phyloP scores from a whole-genome alignment of 2,113 vertebrate species.

The Petrocephalus zakoni region DNA sequence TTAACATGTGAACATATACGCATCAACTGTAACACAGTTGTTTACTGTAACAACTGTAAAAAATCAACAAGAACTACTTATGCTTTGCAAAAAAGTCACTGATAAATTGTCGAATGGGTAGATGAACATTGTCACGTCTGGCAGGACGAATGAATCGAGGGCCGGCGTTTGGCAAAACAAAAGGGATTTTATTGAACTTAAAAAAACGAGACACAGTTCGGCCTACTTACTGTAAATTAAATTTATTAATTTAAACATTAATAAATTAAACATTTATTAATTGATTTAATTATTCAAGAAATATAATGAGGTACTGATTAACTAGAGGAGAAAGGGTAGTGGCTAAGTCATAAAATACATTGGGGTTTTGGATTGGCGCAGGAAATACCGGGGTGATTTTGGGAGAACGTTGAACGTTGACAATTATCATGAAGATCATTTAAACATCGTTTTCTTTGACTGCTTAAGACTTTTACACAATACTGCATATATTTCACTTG shows the following conservation, averaged over 20 bases:
- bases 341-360: neutral
- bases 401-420: neutral
- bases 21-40: neutral
- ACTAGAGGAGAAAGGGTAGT: neutral
- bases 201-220: too few species aligned
- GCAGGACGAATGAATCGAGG: too few species aligned
- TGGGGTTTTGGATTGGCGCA: neutral
- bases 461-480: neutral
- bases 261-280: too few species aligned
- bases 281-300: neutral
- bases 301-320: neutral
- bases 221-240: too few species aligned
- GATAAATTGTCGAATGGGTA: neutral
- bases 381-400: neutral
- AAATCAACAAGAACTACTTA: neutral
- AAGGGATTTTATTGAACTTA: too few species aligned
- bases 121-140: neutral
- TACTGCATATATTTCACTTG: neutral
- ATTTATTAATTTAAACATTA: too few species aligned
- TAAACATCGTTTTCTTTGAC: neutral
- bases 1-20: neutral
- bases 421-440: neutral
- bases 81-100: neutral
- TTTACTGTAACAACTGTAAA: too few species aligned
- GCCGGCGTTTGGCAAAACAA: too few species aligned